These are phyloP conservation scores for Glyphotaelius pellucidus DNA, from an alignment of 2,888 invertebrate species.

Conservation along the genomic window DNA sequence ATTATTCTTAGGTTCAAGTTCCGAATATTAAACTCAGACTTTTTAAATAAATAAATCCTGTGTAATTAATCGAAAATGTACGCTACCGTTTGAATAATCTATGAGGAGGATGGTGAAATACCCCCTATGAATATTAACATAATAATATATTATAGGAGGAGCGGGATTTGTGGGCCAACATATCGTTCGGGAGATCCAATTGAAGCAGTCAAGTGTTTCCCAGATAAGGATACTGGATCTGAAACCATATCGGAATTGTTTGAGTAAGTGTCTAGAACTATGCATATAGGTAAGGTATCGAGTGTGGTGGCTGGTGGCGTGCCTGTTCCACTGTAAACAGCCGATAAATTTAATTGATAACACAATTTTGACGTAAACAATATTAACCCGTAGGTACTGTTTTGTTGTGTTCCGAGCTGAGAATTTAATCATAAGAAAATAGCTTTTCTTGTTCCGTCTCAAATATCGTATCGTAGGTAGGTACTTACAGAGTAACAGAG, in stretches of 20 bases:
- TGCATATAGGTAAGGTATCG: not conserved
- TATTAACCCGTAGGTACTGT: not conserved
- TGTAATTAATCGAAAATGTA: no score
- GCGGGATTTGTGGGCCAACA: constrained; percentile 83
- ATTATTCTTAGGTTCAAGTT: no score
- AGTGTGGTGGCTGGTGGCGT: not conserved
- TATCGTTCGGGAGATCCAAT: constrained; percentile 76
- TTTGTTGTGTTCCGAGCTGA: not conserved
- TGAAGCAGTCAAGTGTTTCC: constrained; percentile 73
- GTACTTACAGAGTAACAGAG: no score
- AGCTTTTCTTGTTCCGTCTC: not conserved
- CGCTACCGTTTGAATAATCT: no score
- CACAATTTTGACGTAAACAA: not conserved
- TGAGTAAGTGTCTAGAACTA: constrained; percentile 70
- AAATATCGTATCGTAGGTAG: not conserved
- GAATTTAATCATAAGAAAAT: not conserved
- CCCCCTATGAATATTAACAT: not conserved
- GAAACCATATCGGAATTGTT: constrained; percentile 73
- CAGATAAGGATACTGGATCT: constrained; percentile 80
- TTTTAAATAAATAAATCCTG: no score
- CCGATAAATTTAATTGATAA: not conserved
- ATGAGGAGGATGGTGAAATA: no score
- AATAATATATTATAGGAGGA: constrained; percentile 73
- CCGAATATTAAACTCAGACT: no score
- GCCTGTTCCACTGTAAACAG: constrained; percentile 35